Base-by-base conservation (phyloP, 2,888 invertebrate species). In the Xestoiulus laeticollis region DNA sequence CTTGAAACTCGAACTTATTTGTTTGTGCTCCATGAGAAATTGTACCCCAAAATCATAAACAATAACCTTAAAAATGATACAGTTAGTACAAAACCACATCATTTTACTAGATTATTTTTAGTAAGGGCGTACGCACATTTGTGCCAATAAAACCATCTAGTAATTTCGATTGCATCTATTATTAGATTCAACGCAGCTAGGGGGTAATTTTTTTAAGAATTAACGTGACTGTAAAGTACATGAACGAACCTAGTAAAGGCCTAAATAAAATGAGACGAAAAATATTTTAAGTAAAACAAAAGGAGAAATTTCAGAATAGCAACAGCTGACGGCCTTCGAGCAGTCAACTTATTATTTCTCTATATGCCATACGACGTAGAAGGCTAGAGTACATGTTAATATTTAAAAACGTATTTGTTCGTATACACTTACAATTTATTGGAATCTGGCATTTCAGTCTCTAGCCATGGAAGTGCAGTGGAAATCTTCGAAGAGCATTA, bases 381-480 rank as follows among this genome's bases (percentile, higher is more conserved):
- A 59, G n/a, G 19, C 16, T 48, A n/a, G 14, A 6, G 59, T n/a
- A n/a, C n/a, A 19, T n/a, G 6, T n/a, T 6, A n/a, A 19, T 19
- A 19, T n/a, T 6, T 5, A n/a, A n/a, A 59, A 19, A n/a, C 19
- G 19, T 19, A 59, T 19, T n/a, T 48, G 48, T 19, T 48, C 59
- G 22, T n/a, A 43, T 43, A 3, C n/a, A 59, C 59, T 59, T n/a
- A 59, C 59, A 59, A 59, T 59, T 59, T 59, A 59, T 59, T 59
- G n/a, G 59, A 59, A 59, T 59, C 59, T 59, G 59, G 59, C 59
- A 59, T 59, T 59, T 59, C n/a, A 59, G 59, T 59, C 59, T n/a
- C 59, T 59, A 59, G 59, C 59, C 59, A 59, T 59, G 59, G 59
- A 59, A 59, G 19, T n/a, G n/a, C 0, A 59, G n/a, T 5, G n/a